Evolutionary conservation across 2,797 vertebrate species (phyloP), one percentile per base, ranked within the genome.

Genomic region (Huso huso): DNA sequence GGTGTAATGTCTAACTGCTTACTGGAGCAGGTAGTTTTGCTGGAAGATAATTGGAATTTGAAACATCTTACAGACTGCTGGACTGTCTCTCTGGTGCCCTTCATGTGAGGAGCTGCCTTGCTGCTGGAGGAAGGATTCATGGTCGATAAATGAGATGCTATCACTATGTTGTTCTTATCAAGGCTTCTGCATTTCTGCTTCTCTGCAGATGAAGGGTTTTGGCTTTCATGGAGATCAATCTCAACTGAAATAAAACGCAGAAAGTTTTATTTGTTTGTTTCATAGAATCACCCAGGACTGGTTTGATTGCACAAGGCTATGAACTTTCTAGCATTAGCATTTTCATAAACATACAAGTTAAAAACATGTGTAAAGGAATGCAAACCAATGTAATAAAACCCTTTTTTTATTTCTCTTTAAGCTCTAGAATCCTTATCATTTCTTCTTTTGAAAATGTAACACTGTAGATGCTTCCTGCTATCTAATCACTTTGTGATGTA

Each of bases 151-250:
- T 68, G 69, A 62, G 72, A 71, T 13, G 78, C 70, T 51, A 75
- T 55, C 6, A 72, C 61, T 61, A 76, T 64, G 18, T 72, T 71
- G 66, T 72, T 76, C 72, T 73, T 63, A 10, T 73, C 69, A 23
- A 75, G 65, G 62, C 73, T 69, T 66, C 69, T 74, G 61, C 63
- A 73, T 75, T 80, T 84, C 70, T 62, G 53, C 72, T 73, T 51
- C 72, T 62, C 64, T 55, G 75, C 76, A 70, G 10, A 49, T 67
- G 62, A 74, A 55, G 57, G 65, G 66, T 71, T 61, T 0, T 8
- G 71, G 74, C 64, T 68, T 15, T 61, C 2, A 6, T 71, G 62
- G 58, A 76, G 73, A 74, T 10, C 12, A 71, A 71, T 70, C 60
- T 69, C 61, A 57, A 73, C 71, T 81, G 68, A 58, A 55, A 71